Evolutionary conservation across 2,888 invertebrate species (phyloP), one percentile per base, ranked within the genome.

Genomic region (Steinernema scapterisci): DNA sequence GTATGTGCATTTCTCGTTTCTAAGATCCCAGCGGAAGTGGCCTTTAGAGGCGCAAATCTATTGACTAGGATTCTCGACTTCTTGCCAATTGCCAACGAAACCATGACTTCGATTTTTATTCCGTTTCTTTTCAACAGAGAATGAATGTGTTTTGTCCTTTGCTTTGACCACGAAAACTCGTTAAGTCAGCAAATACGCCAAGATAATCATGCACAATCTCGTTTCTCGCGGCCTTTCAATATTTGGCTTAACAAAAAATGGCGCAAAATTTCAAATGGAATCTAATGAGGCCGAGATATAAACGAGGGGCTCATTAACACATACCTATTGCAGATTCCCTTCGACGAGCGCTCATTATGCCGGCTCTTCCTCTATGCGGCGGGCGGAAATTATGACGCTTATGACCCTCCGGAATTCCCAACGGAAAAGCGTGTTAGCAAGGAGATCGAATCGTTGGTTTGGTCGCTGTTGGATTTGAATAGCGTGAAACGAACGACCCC

Each of bases 361-460:
- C 84, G 84, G 56, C 78, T 87, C 31, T 87, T 87, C 74, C 82
- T 87, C 11, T 80, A 86, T 76, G 82, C 80, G 27, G 86, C 87
- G 9, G 80, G 85, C 44, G 78, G 74, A 45, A 87, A 87, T 74
- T 87, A 82, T 73, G 85, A 85, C 56, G 87, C 85, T 63, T 87
- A 86, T 76, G 85, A 86, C 54, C 79, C 77, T 0, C 86, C 85
- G 5, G 82, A 83, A 51, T 75, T 86, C 16, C 84, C 85, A 23
- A 77, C 78, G 52, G 76, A 79, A 46, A 63, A 63, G 16, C 27
- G 63, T 31, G 78, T 82, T 16, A 74, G 73, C 44, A 71, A 76
- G 27, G 77, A 80, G 48, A 77, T 83, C 13, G 72, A 73, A 5
- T 73, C 74, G 6, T 74, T 86, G 13, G 80, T 86, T 27, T 79